Base-by-base conservation (phyloP, 2,888 invertebrate species). In the Lacanobia oleracea region DNA sequence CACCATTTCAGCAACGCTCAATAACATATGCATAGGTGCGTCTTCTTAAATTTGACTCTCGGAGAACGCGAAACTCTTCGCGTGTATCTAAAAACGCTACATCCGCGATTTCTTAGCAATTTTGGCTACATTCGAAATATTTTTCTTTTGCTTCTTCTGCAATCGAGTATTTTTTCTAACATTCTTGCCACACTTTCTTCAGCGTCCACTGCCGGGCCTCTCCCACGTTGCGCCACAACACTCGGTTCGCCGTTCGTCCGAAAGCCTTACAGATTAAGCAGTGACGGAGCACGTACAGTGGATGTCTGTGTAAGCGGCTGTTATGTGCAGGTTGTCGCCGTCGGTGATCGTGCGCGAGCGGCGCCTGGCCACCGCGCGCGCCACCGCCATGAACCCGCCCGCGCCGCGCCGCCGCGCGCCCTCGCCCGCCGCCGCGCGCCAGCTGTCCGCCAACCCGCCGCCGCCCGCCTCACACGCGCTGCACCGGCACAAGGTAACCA, bases 341-440 rank as follows among this genome's bases (percentile, higher is more conserved):
- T 97, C 97, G 80, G 97, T 97, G 89, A 97, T 97, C 81, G 97
- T 97, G 1, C 97, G 97, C 69, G 97, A 97, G 92, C 95, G 97
- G 74, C 96, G 97, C 75, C 94, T 97, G 84, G 97, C 97, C 56
- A 96, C 96, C 43, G 97, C 97, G 86, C 96, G 97, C 62, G 97
- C 97, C 8, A 97, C 97, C 72, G 94, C 97, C 76, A 97, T 97
- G 97, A 97, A 97, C 93, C 97, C 97, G 77, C 97, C 97, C 21
- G 97, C 97, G 79, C 97, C 97, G 74, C 96, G 97, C 50, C 94
- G 96, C 54, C 95, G 95, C 70, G 94, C 94, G 61, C 92, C 95
- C 79, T 94, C 96, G 60, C 95, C 96, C 74, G 91, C 93, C 72
- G 94, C 95, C 87, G 92, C 95, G 69, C 86, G 96, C 0, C 97